Percentiles rank a stretch among this genome's conserved stretches.
Evolutionary conservation across 1,140 invertebrate genomes (phyloP).

Genomic region (Brachionus angularis): DNA sequence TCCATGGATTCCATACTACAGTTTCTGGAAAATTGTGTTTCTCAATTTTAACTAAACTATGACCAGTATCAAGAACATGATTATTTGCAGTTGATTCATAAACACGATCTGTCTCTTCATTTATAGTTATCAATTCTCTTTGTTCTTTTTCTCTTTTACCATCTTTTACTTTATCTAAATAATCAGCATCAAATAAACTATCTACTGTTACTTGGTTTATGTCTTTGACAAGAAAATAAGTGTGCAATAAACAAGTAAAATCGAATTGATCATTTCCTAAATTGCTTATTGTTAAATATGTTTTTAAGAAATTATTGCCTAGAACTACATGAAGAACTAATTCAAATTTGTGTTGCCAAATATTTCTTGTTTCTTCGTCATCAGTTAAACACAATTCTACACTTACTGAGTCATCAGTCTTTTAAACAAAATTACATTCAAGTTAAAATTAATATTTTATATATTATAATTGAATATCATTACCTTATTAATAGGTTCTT

Average conservation of each 20-base stretch:
- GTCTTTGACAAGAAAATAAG: conserved; percentile 90
- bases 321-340: conserved; percentile 74
- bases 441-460: not conserved
- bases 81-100: conserved; percentile 86
- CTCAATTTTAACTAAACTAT: conserved; percentile 80
- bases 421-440: conserved; percentile 47
- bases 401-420: conserved; percentile 81
- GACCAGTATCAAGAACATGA: conserved; percentile 84
- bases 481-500: conserved; percentile 73
- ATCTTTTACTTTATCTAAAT: conserved; percentile 81
- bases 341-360: conserved; percentile 79
- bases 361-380: conserved; percentile 80
- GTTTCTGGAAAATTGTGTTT: conserved; percentile 90
- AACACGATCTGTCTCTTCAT: conserved; percentile 81
- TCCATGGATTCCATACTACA: conserved; percentile 94
- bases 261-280: conserved; percentile 75
- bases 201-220: conserved; percentile 81
- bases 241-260: conserved; percentile 86
- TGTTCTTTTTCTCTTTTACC: conserved; percentile 77
- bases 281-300: conserved; percentile 49
- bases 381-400: conserved; percentile 84
- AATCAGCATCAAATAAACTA: conserved; percentile 81
- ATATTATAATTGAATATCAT: not conserved
- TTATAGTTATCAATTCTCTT: conserved; percentile 77
- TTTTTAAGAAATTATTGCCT: conserved; percentile 66